Conservation (phyloP, 2,888 invertebrate species). For the Apantesis nais region DNA sequence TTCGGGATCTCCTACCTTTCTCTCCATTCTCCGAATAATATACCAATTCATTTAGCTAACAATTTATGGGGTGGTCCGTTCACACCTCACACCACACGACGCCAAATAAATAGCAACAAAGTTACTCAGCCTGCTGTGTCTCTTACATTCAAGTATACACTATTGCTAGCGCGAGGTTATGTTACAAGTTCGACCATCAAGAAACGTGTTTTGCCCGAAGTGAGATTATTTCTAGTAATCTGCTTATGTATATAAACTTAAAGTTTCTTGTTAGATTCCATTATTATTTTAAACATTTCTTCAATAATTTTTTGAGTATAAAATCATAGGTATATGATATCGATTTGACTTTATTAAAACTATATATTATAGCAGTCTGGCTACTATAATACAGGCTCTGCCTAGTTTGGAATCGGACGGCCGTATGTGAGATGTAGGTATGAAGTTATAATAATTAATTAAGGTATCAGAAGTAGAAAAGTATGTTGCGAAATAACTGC, state of each 20-base stretch:
- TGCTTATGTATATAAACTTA: neutral
- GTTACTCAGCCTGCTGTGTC: constrained; percentile 22
- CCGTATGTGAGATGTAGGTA: no score
- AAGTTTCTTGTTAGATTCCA: neutral
- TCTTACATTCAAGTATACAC: constrained; percentile 32
- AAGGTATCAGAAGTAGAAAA: no score
- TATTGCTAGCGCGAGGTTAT: neutral
- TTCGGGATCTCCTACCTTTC: neutral
- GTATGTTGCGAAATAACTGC: no score
- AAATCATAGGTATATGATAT: no score
- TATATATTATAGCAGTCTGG: no score
- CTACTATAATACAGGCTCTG: no score
- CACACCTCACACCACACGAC: constrained; percentile 11
- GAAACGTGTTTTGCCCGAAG: neutral
- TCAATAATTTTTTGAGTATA: no score
- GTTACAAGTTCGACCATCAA: neutral
- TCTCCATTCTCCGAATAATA: constrained; percentile 8
- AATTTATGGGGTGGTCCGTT: constrained; percentile 19
- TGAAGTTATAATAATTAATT: no score
- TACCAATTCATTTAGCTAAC: constrained; percentile 3
- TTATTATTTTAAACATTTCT: neutral
- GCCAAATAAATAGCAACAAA: constrained; percentile 16
- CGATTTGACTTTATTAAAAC: no score
- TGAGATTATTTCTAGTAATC: neutral
- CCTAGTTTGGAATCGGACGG: no score